Evolutionary conservation across 2,888 invertebrate genomes (phyloP), one percentile per base, ranked within the genome.

Genomic region (Leptinotarsa tumamoca): DNA sequence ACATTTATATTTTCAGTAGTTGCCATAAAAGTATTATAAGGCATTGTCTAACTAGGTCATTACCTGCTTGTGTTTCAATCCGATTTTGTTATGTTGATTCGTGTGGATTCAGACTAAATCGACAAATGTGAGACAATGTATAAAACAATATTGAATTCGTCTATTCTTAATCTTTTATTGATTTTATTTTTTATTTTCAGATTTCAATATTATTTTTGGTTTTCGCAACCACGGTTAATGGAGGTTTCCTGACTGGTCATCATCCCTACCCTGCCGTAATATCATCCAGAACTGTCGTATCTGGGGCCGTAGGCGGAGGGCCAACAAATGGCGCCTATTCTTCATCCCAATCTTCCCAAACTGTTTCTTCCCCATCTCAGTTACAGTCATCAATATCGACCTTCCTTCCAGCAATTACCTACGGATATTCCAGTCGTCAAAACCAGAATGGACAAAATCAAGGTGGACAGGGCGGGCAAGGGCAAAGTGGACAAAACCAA

Each of bases 321-420:
- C 76, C 76, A 7, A 54, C 73, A 27, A 58, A 68, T 21, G 79
- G 79, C 13, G 77, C 78, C 5, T 74, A 73, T 51, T 79, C 79
- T n/a, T 18, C 79, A 2, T 74, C 79, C 3, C 76, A 78, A 58
- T 73, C 76, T 21, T 74, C 79, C 52, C 79, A 79, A 69, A 76
- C 79, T 4, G 68, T 79, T 2, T 74, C 76, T 17, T 51, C 76
- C 21, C 79, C 79, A 13, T 71, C 71, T 14, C 74, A 51, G 10
- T 49, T 79, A 18, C 77, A 78, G 52, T 76, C 77, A 10, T 50
- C 78, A 3, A 72, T 76, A 67, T 72, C 79, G 3, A 76, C 77
- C 7, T 76, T 70, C 21, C 67, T 76, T 17, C 76, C 74, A n/a
- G n/a, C 52, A 14, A 33, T 67, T 27, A 69, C 68, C 18, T 71